Evolutionary conservation across 2,888 invertebrate genomes (phyloP).

Genomic region (Aspidapion aeneum): DNA sequence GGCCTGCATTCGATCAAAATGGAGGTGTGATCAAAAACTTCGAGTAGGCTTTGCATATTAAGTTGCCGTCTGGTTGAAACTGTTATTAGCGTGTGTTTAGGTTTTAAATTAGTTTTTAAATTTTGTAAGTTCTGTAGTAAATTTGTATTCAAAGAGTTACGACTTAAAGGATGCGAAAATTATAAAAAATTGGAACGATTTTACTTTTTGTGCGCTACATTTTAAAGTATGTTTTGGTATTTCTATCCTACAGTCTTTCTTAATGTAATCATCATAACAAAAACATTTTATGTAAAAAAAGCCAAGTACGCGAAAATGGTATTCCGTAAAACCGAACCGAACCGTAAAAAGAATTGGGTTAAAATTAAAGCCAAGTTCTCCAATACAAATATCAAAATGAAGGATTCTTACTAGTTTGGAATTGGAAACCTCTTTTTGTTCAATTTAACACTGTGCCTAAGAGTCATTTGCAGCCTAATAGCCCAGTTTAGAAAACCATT

Average conservation of each 20-base stretch:
- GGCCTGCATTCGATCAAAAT: background rate
- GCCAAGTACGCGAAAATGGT: too few relatives aligned
- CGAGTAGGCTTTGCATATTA: constrained; percentile 15
- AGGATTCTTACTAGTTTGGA: too few relatives aligned
- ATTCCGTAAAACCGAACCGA: too few relatives aligned
- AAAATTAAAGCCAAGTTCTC: too few relatives aligned
- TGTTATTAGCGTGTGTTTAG: background rate
- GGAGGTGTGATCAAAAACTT: background rate
- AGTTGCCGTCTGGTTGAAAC: background rate
- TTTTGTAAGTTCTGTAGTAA: background rate
- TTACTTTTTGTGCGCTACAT: constrained; percentile 1
- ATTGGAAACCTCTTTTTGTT: too few relatives aligned
- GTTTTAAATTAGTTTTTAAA: background rate
- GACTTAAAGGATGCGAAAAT: background rate
- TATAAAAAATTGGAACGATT: background rate
- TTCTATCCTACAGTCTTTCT: background rate
- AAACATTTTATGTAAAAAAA: too few relatives aligned
- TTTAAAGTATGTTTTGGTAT: background rate
- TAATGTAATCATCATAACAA: too few relatives aligned
- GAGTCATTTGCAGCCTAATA: too few relatives aligned
- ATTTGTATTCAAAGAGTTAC: background rate
- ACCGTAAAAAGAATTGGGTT: too few relatives aligned
- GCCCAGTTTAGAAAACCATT: too few relatives aligned
- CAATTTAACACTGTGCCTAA: too few relatives aligned
- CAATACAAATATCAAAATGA: too few relatives aligned